phyloP scores from a whole-genome alignment of 2,113 vertebrate genomes.

The Bolborhynchus lineola region DNA sequence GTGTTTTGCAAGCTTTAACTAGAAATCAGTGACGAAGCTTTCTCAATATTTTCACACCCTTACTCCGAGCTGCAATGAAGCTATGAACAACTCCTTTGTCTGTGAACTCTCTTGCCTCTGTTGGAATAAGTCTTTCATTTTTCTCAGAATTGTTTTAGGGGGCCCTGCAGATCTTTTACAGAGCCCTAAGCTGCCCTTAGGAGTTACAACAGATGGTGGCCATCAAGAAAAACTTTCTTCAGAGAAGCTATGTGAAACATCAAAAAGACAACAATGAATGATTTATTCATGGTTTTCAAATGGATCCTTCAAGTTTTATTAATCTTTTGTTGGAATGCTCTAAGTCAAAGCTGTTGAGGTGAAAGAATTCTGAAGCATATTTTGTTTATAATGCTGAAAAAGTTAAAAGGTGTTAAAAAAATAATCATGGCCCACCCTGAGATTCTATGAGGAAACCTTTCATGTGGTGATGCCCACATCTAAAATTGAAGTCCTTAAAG shows the following conservation, averaged over 20 bases:
- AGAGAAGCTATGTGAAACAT: not conserved
- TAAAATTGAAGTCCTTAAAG: not conserved
- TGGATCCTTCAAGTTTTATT: not conserved
- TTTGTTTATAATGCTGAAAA: not conserved
- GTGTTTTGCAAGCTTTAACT: conserved; percentile 17
- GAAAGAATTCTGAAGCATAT: not conserved
- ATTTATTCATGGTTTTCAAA: not conserved
- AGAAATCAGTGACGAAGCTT: conserved; percentile 29
- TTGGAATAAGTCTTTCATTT: not conserved
- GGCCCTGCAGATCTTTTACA: not conserved
- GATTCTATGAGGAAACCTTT: not conserved
- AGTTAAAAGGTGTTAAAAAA: not conserved
- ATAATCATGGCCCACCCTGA: not conserved
- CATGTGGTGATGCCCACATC: not conserved
- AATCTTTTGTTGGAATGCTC: not conserved
- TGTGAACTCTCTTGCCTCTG: not conserved
- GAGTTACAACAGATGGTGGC: not conserved
- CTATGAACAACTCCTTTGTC: conserved; percentile 20
- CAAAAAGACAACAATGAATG: not conserved
- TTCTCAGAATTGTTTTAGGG: not conserved
- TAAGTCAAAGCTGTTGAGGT: not conserved
- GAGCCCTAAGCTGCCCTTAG: not conserved
- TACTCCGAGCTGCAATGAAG: not conserved
- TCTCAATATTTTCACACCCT: conserved; percentile 25
- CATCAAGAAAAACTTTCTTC: not conserved